Base-by-base conservation (phyloP, 2,797 vertebrate genomes). In the Cryptoblepharus egeriae region DNA sequence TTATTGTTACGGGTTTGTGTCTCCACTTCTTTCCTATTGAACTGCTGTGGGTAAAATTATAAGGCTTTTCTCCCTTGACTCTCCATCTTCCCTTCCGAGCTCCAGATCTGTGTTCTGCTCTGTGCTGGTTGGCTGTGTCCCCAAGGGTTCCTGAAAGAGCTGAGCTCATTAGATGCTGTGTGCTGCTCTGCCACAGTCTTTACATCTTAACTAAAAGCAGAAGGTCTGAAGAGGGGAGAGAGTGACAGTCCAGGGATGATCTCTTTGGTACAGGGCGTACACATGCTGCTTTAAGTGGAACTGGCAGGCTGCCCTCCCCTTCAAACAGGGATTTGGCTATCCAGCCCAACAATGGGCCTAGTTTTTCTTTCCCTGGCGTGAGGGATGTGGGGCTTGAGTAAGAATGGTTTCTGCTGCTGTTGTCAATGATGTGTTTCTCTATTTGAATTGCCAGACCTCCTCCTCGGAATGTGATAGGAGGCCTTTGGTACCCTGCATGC, bases 151-250 rank as follows among this genome's bases (percentile, higher is more conserved):
- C 32, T 72, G 22, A 60, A 52, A 65, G 52, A 30, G 12, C 35
- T 69, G 63, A 75, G 16, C 57, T 75, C 37, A 45, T 18, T 58
- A 32, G 49, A 42, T 70, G 52, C 15, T 45, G 80, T 32, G 63
- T 42, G n/a, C 18, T 32, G 20, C 28, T 13, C 22, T 35, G 64
- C 15, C 67, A 45, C 39, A 61, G n/a, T 68, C 73, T 49, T 35
- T 49, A 24, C 39, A 60, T 58, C 57, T 60, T 69, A 60, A 82
- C 37, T 75, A 42, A 75, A 75, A 74, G 61, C 73, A 76, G 52
- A 75, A 69, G 24, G 37, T 28, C 64, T 75, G 37, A 68, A 76
- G 55, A 76, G 39, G 39, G 55, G 73, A 65, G 45, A 63, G 69
- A 37, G 15, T 80, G 58, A 35, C 58, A 28, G 52, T 68, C 49